Evolutionary conservation across 2,888 invertebrate genomes (phyloP), one percentile per base, ranked within the genome.

Genomic region (Drosophila lacicola): DNA sequence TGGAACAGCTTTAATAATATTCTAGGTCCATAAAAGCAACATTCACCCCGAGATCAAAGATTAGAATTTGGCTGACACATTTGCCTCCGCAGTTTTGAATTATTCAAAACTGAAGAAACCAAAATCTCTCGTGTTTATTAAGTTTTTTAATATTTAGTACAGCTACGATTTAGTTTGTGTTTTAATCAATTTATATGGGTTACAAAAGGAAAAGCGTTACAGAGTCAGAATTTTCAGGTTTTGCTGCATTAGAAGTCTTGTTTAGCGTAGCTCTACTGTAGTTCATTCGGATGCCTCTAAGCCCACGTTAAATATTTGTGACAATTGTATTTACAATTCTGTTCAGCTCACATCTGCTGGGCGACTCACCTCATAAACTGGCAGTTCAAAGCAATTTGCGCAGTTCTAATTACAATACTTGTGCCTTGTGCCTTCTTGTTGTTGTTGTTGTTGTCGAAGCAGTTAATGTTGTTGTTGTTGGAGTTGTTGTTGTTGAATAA

Each of bases 1-100:
- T 83, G 82, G 82, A 74, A 81, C 87, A 80, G 64, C 66, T 49
- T 61, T 68, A 74, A 71, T 71, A 70, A 71, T 80, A 78, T 86
- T 74, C 78, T 80, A 63, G 82, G 72, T 74, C 70, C 83, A 82
- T 79, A 79, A 84, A 77, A 67, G 53, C 74, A 25, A 63, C 63
- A 63, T 42, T 53, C 53, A 49, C 37, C 42, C 19, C 29, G 17
- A 51, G 55, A 74, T 74, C 66, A 37, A 53, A 62, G 70, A 62
- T 70, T 53, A 55, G 50, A 61, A 57, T 63, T 55, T 64, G 34
- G 9, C 10, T 41, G 11, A 33, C 21, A 36, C 46, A 60, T 50
- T 62, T 69, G 57, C 34, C 34, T 14, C 45, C 21, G 37, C 51
- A 25, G 47, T 51, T 44, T 67, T 81, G 78, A 78, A 86, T 86